Evolutionary conservation across 2,888 invertebrate species (phyloP).

Genomic region (Drosophila mimica): DNA sequence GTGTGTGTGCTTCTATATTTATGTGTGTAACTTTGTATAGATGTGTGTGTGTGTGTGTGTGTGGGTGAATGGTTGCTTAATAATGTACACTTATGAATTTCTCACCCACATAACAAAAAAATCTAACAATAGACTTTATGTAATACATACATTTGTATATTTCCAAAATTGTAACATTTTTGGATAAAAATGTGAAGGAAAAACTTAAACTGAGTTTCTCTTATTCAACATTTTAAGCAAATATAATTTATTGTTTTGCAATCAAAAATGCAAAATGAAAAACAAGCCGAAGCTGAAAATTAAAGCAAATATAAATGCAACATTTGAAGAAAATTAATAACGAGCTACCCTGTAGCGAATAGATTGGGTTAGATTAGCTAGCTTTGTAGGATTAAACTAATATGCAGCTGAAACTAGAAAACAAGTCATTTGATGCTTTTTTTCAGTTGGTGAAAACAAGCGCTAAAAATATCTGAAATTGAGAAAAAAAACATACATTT

Average conservation of each 20-base stretch:
- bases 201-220: neutral
- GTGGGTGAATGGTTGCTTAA: constrained; percentile 40
- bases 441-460: neutral
- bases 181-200: too few relatives aligned
- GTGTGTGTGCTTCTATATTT: constrained; percentile 5
- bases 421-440: neutral
- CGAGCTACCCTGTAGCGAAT: neutral
- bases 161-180: neutral
- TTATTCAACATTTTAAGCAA: neutral
- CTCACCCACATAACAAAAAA: constrained; percentile 33
- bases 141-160: neutral
- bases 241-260: constrained; percentile 10
- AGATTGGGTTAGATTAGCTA: neutral
- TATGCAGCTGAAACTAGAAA: neutral
- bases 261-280: constrained; percentile 12
- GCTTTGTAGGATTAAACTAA: neutral
- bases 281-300: neutral
- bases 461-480: too few relatives aligned
- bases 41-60: neutral
- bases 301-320: neutral
- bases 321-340: neutral
- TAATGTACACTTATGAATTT: constrained; percentile 65
- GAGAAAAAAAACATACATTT: neutral
- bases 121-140: constrained; percentile 25
- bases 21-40: constrained; percentile 3